Evolutionary conservation across 1,140 invertebrate species (phyloP), one percentile per base, ranked within the genome.

Genomic region (Leptestheria dahalacensis): DNA sequence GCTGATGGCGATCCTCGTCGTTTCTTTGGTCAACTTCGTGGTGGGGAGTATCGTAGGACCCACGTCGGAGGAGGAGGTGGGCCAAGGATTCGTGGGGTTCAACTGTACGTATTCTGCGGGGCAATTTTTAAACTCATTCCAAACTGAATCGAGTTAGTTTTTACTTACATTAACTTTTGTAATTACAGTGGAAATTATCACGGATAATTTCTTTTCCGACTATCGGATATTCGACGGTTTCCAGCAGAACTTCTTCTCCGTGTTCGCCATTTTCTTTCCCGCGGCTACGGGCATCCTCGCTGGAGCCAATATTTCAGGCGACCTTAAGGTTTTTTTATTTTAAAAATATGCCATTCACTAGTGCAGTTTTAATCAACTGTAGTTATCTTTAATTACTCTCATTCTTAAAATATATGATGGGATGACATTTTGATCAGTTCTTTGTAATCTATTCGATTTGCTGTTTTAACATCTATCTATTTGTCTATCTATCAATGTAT

Each of bases 211-310:
- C 52, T 62, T 52, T 0, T 71, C 77, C 3, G 68, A 71, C 28
- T 79, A 72, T 64, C 64, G 71, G 21, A 26, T 57, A n/a, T 55
- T 52, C 12, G 60, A 66, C 24, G 63, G 60, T 10, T 66, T 68
- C 33, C 67, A 62, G 9, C 64, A 70, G 65, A 63, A 67, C 58
- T 79, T 83, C 66, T 81, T 82, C 66, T 72, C 75, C 4, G 76
- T 82, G 2, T 82, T 83, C 69, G 68, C 78, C 12, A 75, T 82
- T 18, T 82, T 80, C 66, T 82, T 82, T 65, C 80, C 80, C 1
- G 78, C 80, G 15, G 77, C 78, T 3, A 82, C 80, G 20, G 57
- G 57, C 28, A 60, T 60, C 24, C 62, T 76, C 23, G 76, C 76
- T 47, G 76, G 76, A 12, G 75, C 74, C 3, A 82, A 81, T 61